These are phyloP conservation scores for Oscheius sp. DNA, from an alignment of 2,888 invertebrate species.

Conservation along the genomic window DNA sequence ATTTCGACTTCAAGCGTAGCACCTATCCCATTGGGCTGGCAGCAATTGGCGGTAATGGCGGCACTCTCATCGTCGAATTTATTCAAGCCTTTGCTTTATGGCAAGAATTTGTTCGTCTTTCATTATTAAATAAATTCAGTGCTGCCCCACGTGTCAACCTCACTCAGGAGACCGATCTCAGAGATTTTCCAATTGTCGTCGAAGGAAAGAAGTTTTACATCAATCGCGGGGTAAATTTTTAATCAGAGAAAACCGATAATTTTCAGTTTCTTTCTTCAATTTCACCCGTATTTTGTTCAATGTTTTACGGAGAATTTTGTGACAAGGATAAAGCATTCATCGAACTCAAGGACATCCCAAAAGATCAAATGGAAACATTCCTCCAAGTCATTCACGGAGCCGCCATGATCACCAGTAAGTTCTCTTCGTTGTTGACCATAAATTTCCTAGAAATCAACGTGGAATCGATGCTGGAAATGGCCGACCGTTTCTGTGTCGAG, in stretches of 20 bases:
- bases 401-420: constrained; percentile 20
- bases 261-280: constrained; percentile 32
- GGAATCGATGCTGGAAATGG: constrained; percentile 21
- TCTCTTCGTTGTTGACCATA: not conserved
- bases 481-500: constrained; percentile 28
- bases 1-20: constrained; percentile 6
- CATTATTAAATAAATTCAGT: constrained; percentile 9
- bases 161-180: constrained; percentile 11
- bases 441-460: constrained; percentile 20
- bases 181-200: constrained; percentile 13
- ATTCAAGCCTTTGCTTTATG: constrained; percentile 23
- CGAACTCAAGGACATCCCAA: constrained; percentile 15
- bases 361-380: constrained; percentile 29
- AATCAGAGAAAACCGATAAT: no score
- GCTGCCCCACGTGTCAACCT: constrained; percentile 25
- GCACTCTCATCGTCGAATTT: constrained; percentile 12
- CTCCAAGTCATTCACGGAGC: constrained; percentile 28
- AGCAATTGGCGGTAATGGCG: constrained; percentile 5
- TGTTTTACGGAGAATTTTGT: constrained; percentile 36
- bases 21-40: constrained; percentile 6
- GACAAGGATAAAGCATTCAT: constrained; percentile 28
- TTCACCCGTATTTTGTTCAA: constrained; percentile 31
- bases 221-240: constrained; percentile 17
- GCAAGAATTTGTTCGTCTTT: not conserved
- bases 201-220: constrained; percentile 20